Evolutionary conservation across 2,113 vertebrate species (phyloP).

Genomic region (Caranx ignobilis): DNA sequence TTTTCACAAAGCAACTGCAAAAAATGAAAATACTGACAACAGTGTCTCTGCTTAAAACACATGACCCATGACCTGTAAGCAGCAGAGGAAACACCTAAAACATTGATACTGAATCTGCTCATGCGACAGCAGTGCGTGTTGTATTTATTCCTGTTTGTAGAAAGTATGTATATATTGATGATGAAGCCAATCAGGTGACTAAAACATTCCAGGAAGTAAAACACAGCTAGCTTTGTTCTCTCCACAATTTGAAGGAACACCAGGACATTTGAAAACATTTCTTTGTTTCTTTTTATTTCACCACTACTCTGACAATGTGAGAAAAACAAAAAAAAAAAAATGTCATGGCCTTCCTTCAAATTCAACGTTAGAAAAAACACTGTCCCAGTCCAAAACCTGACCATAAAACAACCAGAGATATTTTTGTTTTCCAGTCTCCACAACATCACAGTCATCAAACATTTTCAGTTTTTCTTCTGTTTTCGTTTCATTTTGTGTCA

Average conservation of each 20-base stretch:
- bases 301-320: slow-evolving; percentile 39
- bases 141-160: slow-evolving; percentile 81
- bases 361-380: neutral
- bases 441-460: neutral
- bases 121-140: slow-evolving; percentile 71
- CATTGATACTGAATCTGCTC: slow-evolving; percentile 19
- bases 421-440: neutral
- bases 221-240: slow-evolving; percentile 56
- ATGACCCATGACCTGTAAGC: neutral
- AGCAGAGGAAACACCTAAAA: slow-evolving; percentile 3
- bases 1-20: neutral
- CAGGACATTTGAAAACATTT: neutral
- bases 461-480: slow-evolving; percentile 1
- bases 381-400: neutral
- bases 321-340: neutral
- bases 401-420: slow-evolving; percentile 5
- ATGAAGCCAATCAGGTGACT: slow-evolving; percentile 63
- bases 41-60: neutral
- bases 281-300: slow-evolving; percentile 17
- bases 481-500: slow-evolving; percentile 14
- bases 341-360: slow-evolving; percentile 25
- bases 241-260: slow-evolving; percentile 31
- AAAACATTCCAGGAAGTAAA: slow-evolving; percentile 62
- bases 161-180: slow-evolving; percentile 80
- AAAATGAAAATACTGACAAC: neutral